phyloP scores from a whole-genome alignment of 92 coral and sea anemone genomes.

The Blastomussa wellsi region DNA sequence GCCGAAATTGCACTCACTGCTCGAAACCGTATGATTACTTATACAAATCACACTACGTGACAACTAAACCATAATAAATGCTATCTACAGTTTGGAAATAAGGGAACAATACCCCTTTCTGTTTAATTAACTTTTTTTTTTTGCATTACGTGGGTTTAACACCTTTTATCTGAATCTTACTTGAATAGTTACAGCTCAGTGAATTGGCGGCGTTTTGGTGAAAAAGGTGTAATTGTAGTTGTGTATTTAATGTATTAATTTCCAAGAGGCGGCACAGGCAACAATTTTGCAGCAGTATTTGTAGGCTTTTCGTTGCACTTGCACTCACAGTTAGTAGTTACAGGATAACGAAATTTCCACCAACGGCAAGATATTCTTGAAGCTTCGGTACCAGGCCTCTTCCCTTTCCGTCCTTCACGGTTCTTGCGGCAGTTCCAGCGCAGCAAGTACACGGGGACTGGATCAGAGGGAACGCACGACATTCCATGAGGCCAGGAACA shows the following conservation, averaged over 20 bases:
- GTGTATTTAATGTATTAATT: neutral
- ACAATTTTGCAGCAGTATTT: neutral
- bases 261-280: neutral
- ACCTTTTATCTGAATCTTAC: neutral
- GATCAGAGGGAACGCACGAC: slow-evolving; percentile 62
- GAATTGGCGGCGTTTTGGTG: neutral
- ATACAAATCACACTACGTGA: too few species aligned
- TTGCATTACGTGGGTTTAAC: too few species aligned
- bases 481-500: slow-evolving; percentile 71
- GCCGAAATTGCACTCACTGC: too few species aligned
- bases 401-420: slow-evolving; percentile 27
- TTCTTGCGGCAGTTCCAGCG: slow-evolving; percentile 75
- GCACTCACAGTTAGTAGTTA: slow-evolving; percentile 39
- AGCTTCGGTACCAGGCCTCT: slow-evolving; percentile 23
- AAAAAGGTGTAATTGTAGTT: neutral
- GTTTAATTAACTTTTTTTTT: too few species aligned
- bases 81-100: too few species aligned
- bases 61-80: too few species aligned
- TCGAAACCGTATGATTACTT: too few species aligned
- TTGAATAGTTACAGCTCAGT: neutral
- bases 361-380: slow-evolving; percentile 36
- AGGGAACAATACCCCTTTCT: neutral
- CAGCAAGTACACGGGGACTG: slow-evolving; percentile 53
- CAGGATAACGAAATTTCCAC: slow-evolving; percentile 45
- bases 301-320: slow-evolving; percentile 24